Base-by-base conservation (phyloP, 2,888 invertebrate species). In the Pecten maximus region DNA sequence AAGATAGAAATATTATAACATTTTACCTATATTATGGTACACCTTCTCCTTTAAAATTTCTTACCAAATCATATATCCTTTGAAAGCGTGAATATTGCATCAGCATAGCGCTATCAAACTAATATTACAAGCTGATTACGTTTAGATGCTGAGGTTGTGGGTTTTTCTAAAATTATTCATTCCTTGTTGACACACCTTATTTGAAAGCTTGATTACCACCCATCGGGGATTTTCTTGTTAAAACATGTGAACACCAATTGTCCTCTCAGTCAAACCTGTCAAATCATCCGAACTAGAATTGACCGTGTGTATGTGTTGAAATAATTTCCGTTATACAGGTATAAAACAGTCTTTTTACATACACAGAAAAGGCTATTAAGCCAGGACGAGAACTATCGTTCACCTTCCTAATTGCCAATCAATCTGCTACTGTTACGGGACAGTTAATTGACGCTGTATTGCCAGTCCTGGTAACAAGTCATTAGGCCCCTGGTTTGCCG, bases 321-420 rank as follows among this genome's bases (percentile, higher is more conserved):
- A 74, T 74, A 23, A 28, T 74, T 74, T 74, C 74, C 74, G 74
- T 35, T 35, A 74, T 28, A 2, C 74, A 74, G 74, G 35, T 35
- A 74, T 28, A 74, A 74, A 28, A 74, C 28, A 74, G 74, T 16
- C 10, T 35, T 74, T 74, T 74, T 35, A 23, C 74, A 74, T 74
- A 74, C 12, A 74, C 23, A 74, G 74, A 28, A 74, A 74, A 74
- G 28, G 28, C 74, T 74, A 74, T 74, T 74, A 74, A 74, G 74
- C 74, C 28, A 2, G 8, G 28, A 35, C 28, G 35, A 74, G 74
- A 35, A 74, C 35, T 74, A 74, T 74, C 74, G 35, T 74, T 74
- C 74, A 74, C 28, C 35, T 74, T 74, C 8, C 28, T 74, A 74
- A 74, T 74, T 74, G 74, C 74, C 74, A 74, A 74, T 74, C 74